These are phyloP conservation scores for Deroplatys truncata DNA, from an alignment of 2,888 invertebrate genomes.

Conservation along the genomic window DNA sequence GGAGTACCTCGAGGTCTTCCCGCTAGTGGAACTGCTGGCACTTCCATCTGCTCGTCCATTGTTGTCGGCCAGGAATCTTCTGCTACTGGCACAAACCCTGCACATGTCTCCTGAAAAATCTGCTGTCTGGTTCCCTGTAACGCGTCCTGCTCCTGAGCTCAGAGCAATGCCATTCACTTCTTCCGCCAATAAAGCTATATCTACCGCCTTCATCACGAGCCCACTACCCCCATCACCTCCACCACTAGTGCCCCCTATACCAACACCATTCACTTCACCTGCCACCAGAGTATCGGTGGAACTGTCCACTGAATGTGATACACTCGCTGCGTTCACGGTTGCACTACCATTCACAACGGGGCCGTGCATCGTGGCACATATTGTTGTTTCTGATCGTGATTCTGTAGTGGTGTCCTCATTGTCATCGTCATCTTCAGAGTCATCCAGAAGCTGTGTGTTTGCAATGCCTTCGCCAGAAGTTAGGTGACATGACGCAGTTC, in stretches of 20 bases:
- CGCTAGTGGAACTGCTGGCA: slow-evolving; percentile 25
- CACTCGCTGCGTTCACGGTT: slow-evolving; percentile 33
- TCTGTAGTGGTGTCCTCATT: slow-evolving; percentile 34
- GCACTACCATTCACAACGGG: neutral
- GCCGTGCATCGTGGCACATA: neutral
- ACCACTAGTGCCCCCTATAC: neutral
- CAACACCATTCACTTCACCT: slow-evolving; percentile 20
- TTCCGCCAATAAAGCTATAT: neutral
- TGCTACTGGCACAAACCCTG: slow-evolving; percentile 42
- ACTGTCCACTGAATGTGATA: slow-evolving; percentile 48
- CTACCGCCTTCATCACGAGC: neutral
- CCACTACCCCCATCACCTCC: neutral
- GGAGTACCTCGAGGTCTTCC: slow-evolving; percentile 29
- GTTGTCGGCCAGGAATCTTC: slow-evolving; percentile 39
- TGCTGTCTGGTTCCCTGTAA: neutral
- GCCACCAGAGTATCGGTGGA: slow-evolving; percentile 53
- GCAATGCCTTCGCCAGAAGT: neutral
- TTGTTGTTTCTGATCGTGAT: slow-evolving; percentile 32
- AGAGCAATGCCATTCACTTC: slow-evolving; percentile 12
- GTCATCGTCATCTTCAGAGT: slow-evolving; percentile 39
- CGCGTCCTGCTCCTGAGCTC: neutral
- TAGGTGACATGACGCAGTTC: neutral
- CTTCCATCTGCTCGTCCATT: slow-evolving; percentile 32
- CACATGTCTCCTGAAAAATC: slow-evolving; percentile 35
- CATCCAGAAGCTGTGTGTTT: neutral